Evolutionary conservation across 2,113 vertebrate species (phyloP).

Genomic region (Physeter macrocephalus): DNA sequence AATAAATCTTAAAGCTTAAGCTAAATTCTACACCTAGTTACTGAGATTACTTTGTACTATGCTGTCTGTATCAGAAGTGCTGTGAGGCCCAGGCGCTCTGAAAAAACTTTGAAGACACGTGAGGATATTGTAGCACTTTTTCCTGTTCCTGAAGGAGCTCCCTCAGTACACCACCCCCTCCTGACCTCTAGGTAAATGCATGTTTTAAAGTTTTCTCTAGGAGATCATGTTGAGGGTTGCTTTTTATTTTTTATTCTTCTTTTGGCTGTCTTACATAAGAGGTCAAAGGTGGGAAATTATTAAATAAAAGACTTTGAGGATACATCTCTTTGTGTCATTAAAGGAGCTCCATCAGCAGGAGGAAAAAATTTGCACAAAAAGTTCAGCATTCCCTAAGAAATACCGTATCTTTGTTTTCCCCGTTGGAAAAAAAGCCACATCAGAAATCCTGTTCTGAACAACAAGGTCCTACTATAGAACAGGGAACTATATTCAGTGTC

Average conservation of each 20-base stretch:
- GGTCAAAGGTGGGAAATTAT: constrained; percentile 63
- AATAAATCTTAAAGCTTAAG: constrained; percentile 51
- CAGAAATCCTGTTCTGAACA: not conserved
- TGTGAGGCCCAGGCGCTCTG: constrained; percentile 75
- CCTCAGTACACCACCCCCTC: constrained; percentile 76
- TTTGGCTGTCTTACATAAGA: constrained; percentile 44
- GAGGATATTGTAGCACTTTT: constrained; percentile 74
- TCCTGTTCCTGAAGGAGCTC: constrained; percentile 76
- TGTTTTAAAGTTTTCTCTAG: constrained; percentile 75
- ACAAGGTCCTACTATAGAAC: not conserved
- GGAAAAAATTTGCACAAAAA: constrained; percentile 36
- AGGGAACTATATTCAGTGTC: not conserved
- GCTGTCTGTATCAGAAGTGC: constrained; percentile 77
- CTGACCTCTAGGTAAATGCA: constrained; percentile 78
- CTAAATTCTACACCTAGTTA: constrained; percentile 62
- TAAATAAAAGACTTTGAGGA: not conserved
- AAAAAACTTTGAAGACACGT: constrained; percentile 72
- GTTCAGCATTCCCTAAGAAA: not conserved
- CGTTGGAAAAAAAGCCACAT: not conserved
- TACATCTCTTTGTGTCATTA: constrained; percentile 37
- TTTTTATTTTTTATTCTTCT: not conserved
- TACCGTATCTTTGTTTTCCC: not conserved
- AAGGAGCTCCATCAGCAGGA: constrained; percentile 74
- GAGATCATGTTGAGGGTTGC: constrained; percentile 66
- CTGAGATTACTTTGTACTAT: constrained; percentile 75